These are phyloP conservation scores for Drosophila sp. DNA, from an alignment of 1,140 invertebrate genomes.

Conservation along the genomic window DNA sequence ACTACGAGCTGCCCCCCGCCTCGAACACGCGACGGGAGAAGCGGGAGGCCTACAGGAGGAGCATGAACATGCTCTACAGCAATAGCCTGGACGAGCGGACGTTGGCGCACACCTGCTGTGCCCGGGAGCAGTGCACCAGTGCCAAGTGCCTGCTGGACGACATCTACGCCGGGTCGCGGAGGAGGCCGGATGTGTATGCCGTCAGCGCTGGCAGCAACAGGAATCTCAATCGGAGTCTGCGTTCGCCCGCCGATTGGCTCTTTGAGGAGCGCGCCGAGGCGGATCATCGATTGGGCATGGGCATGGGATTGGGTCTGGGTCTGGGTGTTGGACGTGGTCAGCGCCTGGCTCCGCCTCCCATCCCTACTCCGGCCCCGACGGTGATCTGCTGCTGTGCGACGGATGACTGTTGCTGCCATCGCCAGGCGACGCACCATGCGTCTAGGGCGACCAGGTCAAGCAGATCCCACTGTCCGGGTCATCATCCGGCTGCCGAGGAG, in stretches of 20 bases:
- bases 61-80: constrained; percentile 72
- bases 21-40: constrained; percentile 69
- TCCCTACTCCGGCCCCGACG: constrained; percentile 38
- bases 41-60: constrained; percentile 72
- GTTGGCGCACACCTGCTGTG: constrained; percentile 69
- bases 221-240: constrained; percentile 54
- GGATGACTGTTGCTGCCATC: constrained; percentile 82
- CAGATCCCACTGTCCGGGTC: constrained; percentile 66
- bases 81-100: constrained; percentile 70
- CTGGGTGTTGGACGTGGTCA: constrained; percentile 12
- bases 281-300: constrained; percentile 44
- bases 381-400: constrained; percentile 77
- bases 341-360: neutral
- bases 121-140: constrained; percentile 79
- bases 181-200: constrained; percentile 44
- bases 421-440: constrained; percentile 45
- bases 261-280: constrained; percentile 66
- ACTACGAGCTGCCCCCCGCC: constrained; percentile 77
- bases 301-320: neutral
- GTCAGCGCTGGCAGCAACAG: constrained; percentile 70
- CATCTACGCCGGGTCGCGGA: constrained; percentile 67
- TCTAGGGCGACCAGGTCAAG: constrained; percentile 25
- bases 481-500: constrained; percentile 81
- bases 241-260: constrained; percentile 66
- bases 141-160: constrained; percentile 80